Base-by-base conservation (phyloP, 1,140 invertebrate species). In the Euborellia annulipes region DNA sequence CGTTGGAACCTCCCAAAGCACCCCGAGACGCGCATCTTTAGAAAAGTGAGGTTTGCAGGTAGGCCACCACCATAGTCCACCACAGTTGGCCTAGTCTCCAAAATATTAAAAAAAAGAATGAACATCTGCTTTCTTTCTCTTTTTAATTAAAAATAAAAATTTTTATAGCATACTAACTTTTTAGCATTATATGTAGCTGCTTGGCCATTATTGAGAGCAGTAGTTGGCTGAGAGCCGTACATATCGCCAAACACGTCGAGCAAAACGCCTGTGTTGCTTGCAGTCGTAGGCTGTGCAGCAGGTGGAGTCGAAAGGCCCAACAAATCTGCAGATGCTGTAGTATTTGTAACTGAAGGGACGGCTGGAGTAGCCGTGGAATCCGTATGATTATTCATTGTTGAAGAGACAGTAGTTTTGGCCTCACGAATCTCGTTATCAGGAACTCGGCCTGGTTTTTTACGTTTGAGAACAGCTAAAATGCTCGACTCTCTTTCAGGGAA, bases 401-500 rank as follows among this genome's bases (percentile, higher is more conserved):
- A 39, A 6, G 79, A 76, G 38, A 77, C 79, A 43, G 83, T 82
- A 61, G 81, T 85, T 59, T 84, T 85, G 42, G 74, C 79, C 55
- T 84, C 79, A 52, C 79, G 73, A 14, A 83, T 76, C 59, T 87
- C 83, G 63, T 78, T 82, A 57, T 90, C 86, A 13, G 85, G 82
- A 48, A 90, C 79, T 42, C 87, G 69, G 6, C 88, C 90, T 4
- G 88, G 88, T 58, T 97, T 97, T 65, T 98, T 96, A 67, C 97
- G 96, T 67, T 98, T 98, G 52, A 98, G 74, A 48, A 99, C 82
- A 38, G 94, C 92, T 44, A 97, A 75, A 59, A 98, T 92, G 2
- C 91, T 97, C 40, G 92, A 97, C 69, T 99, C 95, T 56, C 94
- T 75, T 68, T 99, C 96, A 2, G 95, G 91, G 68, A 98, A 99